Conservation (phyloP, 2,113 vertebrate genomes). For the Sebastes schlegelii region DNA sequence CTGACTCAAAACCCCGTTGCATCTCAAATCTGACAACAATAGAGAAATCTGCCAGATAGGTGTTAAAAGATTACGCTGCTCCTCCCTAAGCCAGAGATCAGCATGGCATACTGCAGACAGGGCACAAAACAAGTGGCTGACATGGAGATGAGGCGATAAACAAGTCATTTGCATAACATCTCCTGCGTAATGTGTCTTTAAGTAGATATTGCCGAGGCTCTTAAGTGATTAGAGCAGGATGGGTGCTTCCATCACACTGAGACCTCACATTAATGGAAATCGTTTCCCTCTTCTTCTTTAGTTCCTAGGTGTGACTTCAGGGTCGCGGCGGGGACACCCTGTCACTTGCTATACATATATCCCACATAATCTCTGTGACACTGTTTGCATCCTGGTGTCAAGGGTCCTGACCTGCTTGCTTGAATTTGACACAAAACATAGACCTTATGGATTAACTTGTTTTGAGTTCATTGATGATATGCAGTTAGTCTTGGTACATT, state of each 20-base stretch:
- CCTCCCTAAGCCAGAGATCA: constrained; percentile 71
- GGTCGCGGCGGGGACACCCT: constrained; percentile 17
- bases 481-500: neutral
- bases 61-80: constrained; percentile 77
- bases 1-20: constrained; percentile 7
- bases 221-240: constrained; percentile 70
- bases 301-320: constrained; percentile 35
- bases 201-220: constrained; percentile 59
- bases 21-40: constrained; percentile 67
- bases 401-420: constrained; percentile 38
- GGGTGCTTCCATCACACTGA: constrained; percentile 33
- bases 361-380: constrained; percentile 19
- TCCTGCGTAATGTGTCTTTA: constrained; percentile 70
- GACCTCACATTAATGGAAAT: constrained; percentile 40
- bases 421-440: constrained; percentile 35
- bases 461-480: constrained; percentile 9
- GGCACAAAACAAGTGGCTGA: constrained; percentile 65
- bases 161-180: constrained; percentile 73
- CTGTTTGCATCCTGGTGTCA: constrained; percentile 22
- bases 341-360: constrained; percentile 14
- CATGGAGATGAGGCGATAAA: constrained; percentile 63
- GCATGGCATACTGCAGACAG: constrained; percentile 42
- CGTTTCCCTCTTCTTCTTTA: constrained; percentile 1
- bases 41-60: constrained; percentile 72
- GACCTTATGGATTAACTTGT: constrained; percentile 17